These are phyloP conservation scores for Mylabris sibirica DNA, from an alignment of 2,888 invertebrate genomes.

Conservation along the genomic window DNA sequence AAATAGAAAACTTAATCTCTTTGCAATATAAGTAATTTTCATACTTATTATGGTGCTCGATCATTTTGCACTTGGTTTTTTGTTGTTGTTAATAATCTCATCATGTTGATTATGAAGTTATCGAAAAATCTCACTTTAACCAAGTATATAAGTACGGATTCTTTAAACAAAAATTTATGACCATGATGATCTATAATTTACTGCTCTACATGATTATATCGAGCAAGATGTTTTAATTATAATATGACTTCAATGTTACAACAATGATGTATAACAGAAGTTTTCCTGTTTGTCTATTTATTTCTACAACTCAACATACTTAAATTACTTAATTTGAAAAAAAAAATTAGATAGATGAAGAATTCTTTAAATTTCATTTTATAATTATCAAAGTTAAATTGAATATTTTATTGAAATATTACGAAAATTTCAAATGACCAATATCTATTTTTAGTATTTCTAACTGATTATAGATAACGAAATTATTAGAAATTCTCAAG, in stretches of 20 bases:
- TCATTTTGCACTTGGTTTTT: not conserved
- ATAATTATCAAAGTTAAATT: not conserved
- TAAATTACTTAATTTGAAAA: not conserved
- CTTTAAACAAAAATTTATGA: not conserved
- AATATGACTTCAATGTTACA: not conserved
- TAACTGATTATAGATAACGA: not conserved
- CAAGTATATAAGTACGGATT: not conserved
- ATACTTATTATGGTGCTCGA: not conserved
- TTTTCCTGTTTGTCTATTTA: not conserved
- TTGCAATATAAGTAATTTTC: not conserved
- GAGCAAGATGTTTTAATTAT: constrained; percentile 8
- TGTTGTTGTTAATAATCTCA: not conserved
- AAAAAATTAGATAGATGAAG: not conserved
- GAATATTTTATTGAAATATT: not conserved
- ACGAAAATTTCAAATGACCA: not conserved
- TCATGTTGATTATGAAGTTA: not conserved
- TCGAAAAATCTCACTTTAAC: not conserved
- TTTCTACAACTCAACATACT: not conserved
- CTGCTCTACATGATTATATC: not conserved
- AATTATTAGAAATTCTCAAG: not conserved
- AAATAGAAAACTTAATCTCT: not conserved
- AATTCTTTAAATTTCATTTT: not conserved
- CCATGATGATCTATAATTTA: constrained; percentile 5
- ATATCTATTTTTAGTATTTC: not conserved
- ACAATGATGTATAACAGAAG: not conserved